Percentiles rank a stretch among this genome's conserved stretches.
These are phyloP conservation scores for Lasioglossum baleicum DNA, from an alignment of 1,140 invertebrate species.

Conservation along the genomic window DNA sequence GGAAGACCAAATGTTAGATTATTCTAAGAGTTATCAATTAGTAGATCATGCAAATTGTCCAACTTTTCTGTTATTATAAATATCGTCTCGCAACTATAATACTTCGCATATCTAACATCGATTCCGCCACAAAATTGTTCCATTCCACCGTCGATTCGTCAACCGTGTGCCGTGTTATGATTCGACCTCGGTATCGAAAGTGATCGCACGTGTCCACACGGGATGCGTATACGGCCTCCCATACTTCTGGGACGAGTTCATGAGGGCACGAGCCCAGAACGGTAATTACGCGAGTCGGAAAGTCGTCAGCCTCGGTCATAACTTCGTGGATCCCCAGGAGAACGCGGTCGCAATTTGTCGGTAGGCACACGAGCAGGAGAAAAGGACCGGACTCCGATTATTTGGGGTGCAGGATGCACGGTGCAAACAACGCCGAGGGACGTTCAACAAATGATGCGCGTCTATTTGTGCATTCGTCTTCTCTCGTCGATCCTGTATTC, in stretches of 20 bases:
- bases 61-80: too few relatives aligned
- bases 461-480: constrained; percentile 62
- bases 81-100: too few relatives aligned
- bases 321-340: constrained; percentile 71
- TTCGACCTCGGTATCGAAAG: constrained; percentile 8
- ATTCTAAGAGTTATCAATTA: too few relatives aligned
- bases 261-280: constrained; percentile 63
- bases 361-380: constrained; percentile 62
- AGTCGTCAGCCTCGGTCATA: constrained; percentile 74
- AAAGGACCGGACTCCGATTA: constrained; percentile 69
- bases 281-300: constrained; percentile 76
- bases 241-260: constrained; percentile 64
- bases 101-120: too few relatives aligned
- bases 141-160: background rate
- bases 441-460: constrained; percentile 69
- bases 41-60: too few relatives aligned
- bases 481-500: constrained; percentile 51
- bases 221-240: constrained; percentile 43
- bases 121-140: background rate
- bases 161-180: background rate
- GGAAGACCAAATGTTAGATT: too few relatives aligned
- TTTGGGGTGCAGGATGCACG: constrained; percentile 69
- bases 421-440: constrained; percentile 66
- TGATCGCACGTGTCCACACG: constrained; percentile 31
- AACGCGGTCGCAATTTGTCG: constrained; percentile 71